Base-by-base conservation (phyloP, 2,888 invertebrate genomes). In the Epinotia ramella region DNA sequence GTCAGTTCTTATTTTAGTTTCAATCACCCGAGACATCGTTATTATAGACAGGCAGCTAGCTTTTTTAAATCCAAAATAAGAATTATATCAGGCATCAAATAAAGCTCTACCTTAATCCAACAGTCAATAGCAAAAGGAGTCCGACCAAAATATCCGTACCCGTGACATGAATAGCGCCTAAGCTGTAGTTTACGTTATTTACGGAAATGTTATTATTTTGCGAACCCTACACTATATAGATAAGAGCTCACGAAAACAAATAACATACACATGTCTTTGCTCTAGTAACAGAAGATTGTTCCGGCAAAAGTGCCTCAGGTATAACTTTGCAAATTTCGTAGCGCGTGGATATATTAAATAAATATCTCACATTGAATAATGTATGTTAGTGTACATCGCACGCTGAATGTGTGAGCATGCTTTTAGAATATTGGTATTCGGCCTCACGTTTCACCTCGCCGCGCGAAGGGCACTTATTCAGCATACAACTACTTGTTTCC, bases 401-500 rank as follows among this genome's bases (percentile, higher is more conserved):
- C 69, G 71, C 71, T 44, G 77, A 78, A 78, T 77, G 77, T 78
- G 76, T 73, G 73, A 79, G 79, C 77, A 78, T 79, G 79, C 79
- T 80, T 79, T 80, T 78, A 79, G 77, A 79, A 78, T 80, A 80
- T 80, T 80, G 80, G 80, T 80, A 80, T 80, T 80, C 80, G 60
- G 16, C 73, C 73, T 74, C 80, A 80, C 80, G 80, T 79, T 77
- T 75, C 66, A 46, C 53, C 72, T 64, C 76, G 73, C 63, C 65
- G 73, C 63, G 57, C 53, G 64, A 64, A 62, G 73, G 66, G 67
- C 57, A 77, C 77, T 77, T 77, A 78, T 77, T 78, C 74, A 67
- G 73, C 71, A 75, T 78, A 76, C 65, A 73, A 77, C 78, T 79
- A 77, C 76, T 79, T 77, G 77, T 77, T 78, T 73, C 57, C 73